Base-by-base conservation (phyloP, 2,888 invertebrate genomes). In the Amphiduros pacificus region DNA sequence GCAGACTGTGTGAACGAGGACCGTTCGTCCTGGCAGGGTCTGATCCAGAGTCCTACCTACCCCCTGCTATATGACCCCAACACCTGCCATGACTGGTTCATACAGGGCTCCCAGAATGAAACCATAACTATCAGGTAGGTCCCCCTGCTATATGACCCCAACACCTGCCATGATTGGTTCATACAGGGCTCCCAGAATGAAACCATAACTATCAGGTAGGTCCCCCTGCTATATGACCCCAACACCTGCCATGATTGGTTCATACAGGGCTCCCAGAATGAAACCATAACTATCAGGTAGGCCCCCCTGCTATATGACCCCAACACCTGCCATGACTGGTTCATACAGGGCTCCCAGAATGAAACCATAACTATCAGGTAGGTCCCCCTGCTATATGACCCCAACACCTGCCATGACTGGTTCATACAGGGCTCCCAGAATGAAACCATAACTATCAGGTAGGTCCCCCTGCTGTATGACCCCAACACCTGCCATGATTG, bases 251-350 rank as follows among this genome's bases (percentile, higher is more conserved):
- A 73, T 55, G 61, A 63, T 9, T 75, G 74, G 74, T 50, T 29
- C 29, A 65, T 70, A 20, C 20, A 44, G 31, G 63, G 55, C 24
- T 14, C 32, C 24, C 49, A 52, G 28, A 44, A 51, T 14, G 55
- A 63, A 6, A 44, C 62, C 6, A 64, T 70, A 22, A 70, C 70
- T 17, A 63, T 70, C 14, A 68, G 61, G 66, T 70, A 60, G n/a
- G n/a, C n/a, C 55, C 72, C 72, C 0, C 24, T 61, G 1, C 56
- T 54, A 1, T 75, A 75, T 58, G 70, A 68, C 6, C 53, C 54
- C 48, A 66, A 69, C 36, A 60, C 60, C 4, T 59, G 71, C 54
- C 72, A 73, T 55, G 61, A 63, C 9, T 75, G 74, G 74, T 50
- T 29, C 29, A 65, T 70, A 20, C 20, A 44, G 31, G 63, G 55